Evolutionary conservation across 2,888 invertebrate species (phyloP), one percentile per base, ranked within the genome.

Genomic region (Drosophila monieri): DNA sequence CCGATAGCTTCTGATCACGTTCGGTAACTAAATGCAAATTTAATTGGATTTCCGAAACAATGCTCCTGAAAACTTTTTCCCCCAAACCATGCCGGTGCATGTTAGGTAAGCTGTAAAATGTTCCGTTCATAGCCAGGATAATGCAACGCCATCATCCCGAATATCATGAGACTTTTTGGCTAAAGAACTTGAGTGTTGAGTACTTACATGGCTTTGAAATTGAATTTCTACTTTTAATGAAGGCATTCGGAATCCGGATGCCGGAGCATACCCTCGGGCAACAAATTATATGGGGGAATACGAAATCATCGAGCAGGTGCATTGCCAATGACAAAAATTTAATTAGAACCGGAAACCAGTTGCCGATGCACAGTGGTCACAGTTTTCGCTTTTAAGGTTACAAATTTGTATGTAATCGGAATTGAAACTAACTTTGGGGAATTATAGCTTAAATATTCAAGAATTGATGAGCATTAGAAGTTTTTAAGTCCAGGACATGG

Each of bases 31-130:
- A 80, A 74, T 80, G 61, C 54, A 65, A 71, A 60, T 62, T 71
- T 80, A 77, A 86, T 86, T 80, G 73, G 57, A 73, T 84, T 75
- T 54, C 12, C 18, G 62, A 55, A 55, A 65, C 54, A 62, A 65
- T 39, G 51, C 43, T 18, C 15, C 35, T 41, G 27, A 25, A 66
- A 76, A 76, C 53, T 52, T 73, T 43, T 48, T 49, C 32, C 64
- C 43, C 15, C 39, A 14, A 39, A 62, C 49, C 39, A 25, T 61
- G 14, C 53, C 52, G 49, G 35, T 44, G 30, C 27, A 23, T 44
- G 56, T 54, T 64, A 18, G 56, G 46, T 44, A 65, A 58, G 37
- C 53, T 53, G 64, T 12, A 25, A 53, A 61, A 61, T 43, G 25
- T 43, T n/a, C 37, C 35, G 23, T 12, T 41, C 32, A 37, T 9